These are phyloP conservation scores for Pogoniulus pusillus DNA, from an alignment of 2,797 vertebrate species.

Conservation along the genomic window DNA sequence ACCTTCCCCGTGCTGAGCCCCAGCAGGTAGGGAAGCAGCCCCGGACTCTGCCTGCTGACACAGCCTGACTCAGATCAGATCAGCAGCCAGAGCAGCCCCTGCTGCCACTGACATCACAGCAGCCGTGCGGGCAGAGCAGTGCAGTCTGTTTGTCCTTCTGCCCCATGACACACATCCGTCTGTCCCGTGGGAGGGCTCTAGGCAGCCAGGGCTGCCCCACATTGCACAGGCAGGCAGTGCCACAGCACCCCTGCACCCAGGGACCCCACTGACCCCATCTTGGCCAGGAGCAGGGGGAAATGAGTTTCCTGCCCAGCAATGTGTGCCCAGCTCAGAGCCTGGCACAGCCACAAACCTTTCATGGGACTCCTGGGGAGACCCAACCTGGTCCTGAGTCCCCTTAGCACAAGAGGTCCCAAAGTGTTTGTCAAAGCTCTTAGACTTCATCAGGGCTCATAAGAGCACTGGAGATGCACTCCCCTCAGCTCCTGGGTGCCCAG, in stretches of 20 bases:
- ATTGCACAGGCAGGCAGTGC: background rate
- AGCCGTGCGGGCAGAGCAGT: background rate
- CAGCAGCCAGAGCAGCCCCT: background rate
- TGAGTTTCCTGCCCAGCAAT: rapidly evolving
- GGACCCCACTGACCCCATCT: rapidly evolving
- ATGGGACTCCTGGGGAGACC: background rate
- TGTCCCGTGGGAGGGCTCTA: background rate
- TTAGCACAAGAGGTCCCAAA: background rate
- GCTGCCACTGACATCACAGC: conserved; percentile 21
- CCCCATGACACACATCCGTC: conserved; percentile 45
- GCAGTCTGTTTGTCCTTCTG: background rate
- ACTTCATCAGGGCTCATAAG: background rate
- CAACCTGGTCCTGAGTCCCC: background rate
- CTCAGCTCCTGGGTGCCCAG: background rate
- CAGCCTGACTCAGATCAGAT: background rate
- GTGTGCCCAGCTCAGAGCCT: rapidly evolving
- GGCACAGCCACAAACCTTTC: rapidly evolving
- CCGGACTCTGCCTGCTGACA: rapidly evolving
- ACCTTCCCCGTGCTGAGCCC: background rate
- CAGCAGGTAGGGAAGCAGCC: background rate
- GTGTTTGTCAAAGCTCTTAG: background rate
- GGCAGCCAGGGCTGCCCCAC: background rate
- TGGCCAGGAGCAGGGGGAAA: background rate
- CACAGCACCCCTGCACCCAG: background rate
- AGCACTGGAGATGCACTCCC: background rate